A percentile compares a stretch with the other conserved stretches of the same genome.
These are phyloP conservation scores for Heliconius charithonia DNA, from an alignment of 2,888 invertebrate species.

Conservation along the genomic window DNA sequence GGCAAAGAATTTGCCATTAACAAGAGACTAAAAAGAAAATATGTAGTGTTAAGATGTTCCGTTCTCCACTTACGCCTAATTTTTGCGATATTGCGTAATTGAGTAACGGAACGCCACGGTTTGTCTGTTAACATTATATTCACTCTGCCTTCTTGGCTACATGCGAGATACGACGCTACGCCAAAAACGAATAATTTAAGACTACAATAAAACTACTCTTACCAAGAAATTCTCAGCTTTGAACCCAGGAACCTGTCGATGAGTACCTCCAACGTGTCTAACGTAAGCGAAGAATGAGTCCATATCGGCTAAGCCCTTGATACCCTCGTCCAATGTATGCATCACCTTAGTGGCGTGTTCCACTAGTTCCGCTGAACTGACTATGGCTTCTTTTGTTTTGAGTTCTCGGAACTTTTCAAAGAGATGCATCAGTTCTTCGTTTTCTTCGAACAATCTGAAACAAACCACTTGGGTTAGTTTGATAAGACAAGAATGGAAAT, in stretches of 20 bases:
- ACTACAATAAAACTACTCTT: conserved; percentile 55
- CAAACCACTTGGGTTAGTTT: background rate
- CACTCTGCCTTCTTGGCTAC: no score
- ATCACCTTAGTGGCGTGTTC: conserved; percentile 94
- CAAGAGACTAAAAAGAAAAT: no score
- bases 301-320: conserved; percentile 91
- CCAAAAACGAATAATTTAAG: no score
- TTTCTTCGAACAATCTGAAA: conserved; percentile 92
- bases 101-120: no score
- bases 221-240: conserved; percentile 94
- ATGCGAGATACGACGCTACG: no score
- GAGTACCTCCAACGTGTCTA: conserved; percentile 91
- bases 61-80: no score
- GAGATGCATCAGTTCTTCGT: conserved; percentile 88
- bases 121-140: no score
- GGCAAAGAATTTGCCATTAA: no score
- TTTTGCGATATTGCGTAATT: no score
- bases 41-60: no score
- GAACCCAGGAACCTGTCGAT: conserved; percentile 92
- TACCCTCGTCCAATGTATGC: conserved; percentile 94
- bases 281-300: conserved; percentile 91
- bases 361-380: conserved; percentile 90
- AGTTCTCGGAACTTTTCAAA: conserved; percentile 91
- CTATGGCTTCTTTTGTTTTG: conserved; percentile 89
- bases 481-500: background rate